phyloP scores from a whole-genome alignment of 2,888 invertebrate species.

The Argyra leucocephala region DNA sequence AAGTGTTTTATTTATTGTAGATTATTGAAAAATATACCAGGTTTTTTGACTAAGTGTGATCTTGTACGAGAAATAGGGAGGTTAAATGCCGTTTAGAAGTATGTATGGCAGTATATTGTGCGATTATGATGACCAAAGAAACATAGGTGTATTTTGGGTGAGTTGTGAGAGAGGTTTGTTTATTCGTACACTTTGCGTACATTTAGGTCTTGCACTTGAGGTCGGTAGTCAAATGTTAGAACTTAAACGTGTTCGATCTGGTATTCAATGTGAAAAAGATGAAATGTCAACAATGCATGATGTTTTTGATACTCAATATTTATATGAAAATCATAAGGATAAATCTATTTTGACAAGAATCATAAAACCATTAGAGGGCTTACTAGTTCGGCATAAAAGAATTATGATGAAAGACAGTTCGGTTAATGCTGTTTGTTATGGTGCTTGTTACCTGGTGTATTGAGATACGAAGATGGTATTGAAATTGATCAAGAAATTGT shows the following conservation, averaged over 20 bases:
- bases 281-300: constrained; percentile 96
- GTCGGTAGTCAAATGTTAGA: constrained; percentile 99
- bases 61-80: no score
- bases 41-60: no score
- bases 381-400: constrained; percentile 83
- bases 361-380: constrained; percentile 86
- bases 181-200: constrained; percentile 96
- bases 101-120: constrained; percentile 89
- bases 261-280: constrained; percentile 71
- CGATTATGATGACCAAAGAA: constrained; percentile 77
- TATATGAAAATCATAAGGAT: constrained; percentile 91
- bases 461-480: constrained; percentile 94
- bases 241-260: constrained; percentile 84
- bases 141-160: constrained; percentile 92
- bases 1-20: no score
- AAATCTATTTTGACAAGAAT: constrained; percentile 85
- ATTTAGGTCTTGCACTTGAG: constrained; percentile 88
- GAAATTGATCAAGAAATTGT: constrained; percentile 96
- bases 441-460: constrained; percentile 93
- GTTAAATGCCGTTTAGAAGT: constrained; percentile 89
- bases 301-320: constrained; percentile 90
- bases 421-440: constrained; percentile 93
- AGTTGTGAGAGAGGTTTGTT: constrained; percentile 99
- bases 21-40: no score
- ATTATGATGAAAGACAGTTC: constrained; percentile 98